These are phyloP conservation scores for Alviniconcha marisindica DNA, from an alignment of 1,140 invertebrate genomes.

Conservation along the genomic window DNA sequence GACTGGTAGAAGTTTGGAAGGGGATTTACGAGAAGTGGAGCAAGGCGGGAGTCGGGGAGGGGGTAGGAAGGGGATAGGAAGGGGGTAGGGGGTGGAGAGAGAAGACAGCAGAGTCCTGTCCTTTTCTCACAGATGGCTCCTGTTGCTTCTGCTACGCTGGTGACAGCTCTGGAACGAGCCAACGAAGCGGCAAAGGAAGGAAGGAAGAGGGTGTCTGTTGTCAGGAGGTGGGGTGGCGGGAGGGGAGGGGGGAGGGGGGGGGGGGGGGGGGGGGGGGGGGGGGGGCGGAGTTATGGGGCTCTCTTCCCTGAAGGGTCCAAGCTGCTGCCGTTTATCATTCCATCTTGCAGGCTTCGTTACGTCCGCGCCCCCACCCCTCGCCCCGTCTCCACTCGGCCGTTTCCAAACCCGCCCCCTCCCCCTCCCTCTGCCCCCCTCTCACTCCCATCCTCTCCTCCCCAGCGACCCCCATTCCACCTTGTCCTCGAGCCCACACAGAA, in stretches of 20 bases:
- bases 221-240: not conserved
- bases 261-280: not conserved
- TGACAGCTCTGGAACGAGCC: constrained; percentile 12
- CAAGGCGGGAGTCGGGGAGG: not conserved
- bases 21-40: too few relatives aligned
- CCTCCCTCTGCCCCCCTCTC: too few relatives aligned
- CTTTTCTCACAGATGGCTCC: constrained; percentile 33
- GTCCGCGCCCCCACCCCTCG: too few relatives aligned
- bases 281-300: too few relatives aligned
- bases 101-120: constrained; percentile 15
- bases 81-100: not conserved
- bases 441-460: too few relatives aligned
- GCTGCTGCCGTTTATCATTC: too few relatives aligned
- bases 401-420: too few relatives aligned
- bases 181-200: not conserved
- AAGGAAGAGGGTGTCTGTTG: not conserved
- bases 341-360: too few relatives aligned
- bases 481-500: too few relatives aligned
- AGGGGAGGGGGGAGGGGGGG: not conserved
- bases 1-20: too few relatives aligned
- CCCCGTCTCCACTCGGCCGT: too few relatives aligned
- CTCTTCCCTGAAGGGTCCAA: not conserved
- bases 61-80: not conserved
- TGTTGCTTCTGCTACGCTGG: constrained; percentile 10
- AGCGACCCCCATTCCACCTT: too few relatives aligned